Percentiles rank a stretch among this genome's conserved stretches.
These are phyloP conservation scores for Pygocentrus nattereri DNA, from an alignment of 2,797 vertebrate genomes.

Conservation along the genomic window DNA sequence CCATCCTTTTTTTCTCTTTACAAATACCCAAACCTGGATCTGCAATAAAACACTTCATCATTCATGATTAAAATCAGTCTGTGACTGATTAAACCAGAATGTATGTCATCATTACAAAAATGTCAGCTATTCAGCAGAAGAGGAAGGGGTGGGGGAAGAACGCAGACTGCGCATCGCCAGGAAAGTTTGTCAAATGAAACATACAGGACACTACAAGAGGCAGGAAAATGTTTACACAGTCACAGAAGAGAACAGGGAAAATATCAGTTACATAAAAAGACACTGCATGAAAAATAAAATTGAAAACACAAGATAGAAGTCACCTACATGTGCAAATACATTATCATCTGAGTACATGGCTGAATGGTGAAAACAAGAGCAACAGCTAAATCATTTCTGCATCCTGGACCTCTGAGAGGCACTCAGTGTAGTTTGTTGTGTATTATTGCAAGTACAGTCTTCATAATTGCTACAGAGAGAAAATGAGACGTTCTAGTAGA, in stretches of 20 bases:
- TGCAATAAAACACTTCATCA: slow-evolving; percentile 58
- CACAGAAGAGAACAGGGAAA: slow-evolving; percentile 71
- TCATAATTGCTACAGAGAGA: slow-evolving; percentile 85
- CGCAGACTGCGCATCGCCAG: slow-evolving; percentile 50
- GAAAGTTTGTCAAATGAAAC: slow-evolving; percentile 62
- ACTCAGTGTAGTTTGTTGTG: slow-evolving; percentile 81
- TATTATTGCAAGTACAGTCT: slow-evolving; percentile 84
- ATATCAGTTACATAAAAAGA: slow-evolving; percentile 67
- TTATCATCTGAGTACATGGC: slow-evolving; percentile 75
- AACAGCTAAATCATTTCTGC: slow-evolving; percentile 79
- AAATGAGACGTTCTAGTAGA: slow-evolving; percentile 64
- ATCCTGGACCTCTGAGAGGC: slow-evolving; percentile 83
- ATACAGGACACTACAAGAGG: slow-evolving; percentile 62
- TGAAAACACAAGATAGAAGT: slow-evolving; percentile 68
- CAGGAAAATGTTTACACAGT: slow-evolving; percentile 57
- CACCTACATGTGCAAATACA: slow-evolving; percentile 81
- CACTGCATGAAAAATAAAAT: slow-evolving; percentile 62
- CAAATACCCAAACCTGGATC: slow-evolving; percentile 56
- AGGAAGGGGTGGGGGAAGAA: slow-evolving; percentile 53
- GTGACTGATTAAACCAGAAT: slow-evolving; percentile 64
- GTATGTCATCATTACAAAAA: slow-evolving; percentile 54
- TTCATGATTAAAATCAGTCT: slow-evolving; percentile 65
- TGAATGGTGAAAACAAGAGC: slow-evolving; percentile 67
- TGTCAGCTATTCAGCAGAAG: slow-evolving; percentile 62
- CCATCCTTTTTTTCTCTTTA: slow-evolving; percentile 57